Evolutionary conservation across 2,888 invertebrate species (phyloP), one percentile per base, ranked within the genome.

Genomic region (Uropetala carovei): DNA sequence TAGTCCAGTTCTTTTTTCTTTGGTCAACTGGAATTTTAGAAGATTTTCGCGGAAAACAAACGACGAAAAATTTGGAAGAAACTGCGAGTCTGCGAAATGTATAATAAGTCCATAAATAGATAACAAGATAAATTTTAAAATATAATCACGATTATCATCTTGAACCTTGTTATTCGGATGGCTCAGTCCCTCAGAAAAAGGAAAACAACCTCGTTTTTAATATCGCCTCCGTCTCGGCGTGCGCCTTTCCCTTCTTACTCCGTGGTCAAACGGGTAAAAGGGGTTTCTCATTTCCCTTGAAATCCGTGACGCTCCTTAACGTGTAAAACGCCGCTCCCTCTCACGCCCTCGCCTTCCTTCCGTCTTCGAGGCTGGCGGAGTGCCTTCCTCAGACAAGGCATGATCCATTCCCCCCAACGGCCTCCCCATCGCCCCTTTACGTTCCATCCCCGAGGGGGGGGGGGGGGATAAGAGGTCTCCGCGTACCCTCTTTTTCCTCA

Each of bases 241-340:
- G 11, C 75, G n/a, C 11, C 68, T 22, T 18, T 68, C 43, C 16
- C 18, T 68, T 68, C 64, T 18, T n/a, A 7, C 18, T 22, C 16
- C 10, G 27, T 27, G 75, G 75, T 5, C 43, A 43, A 43, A 5
- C 43, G 1, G 43, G 43, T 43, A 43, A 75, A 27, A 27, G 22
- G 75, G 75, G 75, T 27, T 75, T 75, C 27, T 75, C 27, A 27
- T 75, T 22, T 11, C 75, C 75, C 27, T 27, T 75, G 22, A 27
- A 75, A 75, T 75, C 75, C 75, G 27, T 27, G 75, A 75, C 75
- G 75, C 75, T 75, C 75, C 75, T 13, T 75, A 14, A 27, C 75
- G 75, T 10, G 27, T 75, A 75, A 75, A 22, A 27, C 27, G 22
- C 13, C 16, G 75, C 75, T 27, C 11, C 13, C 9, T 27, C 14